A percentile compares a stretch with the other conserved stretches of the same genome.
Conservation (phyloP, 2,113 vertebrate genomes). For the Peromyscus leucopus region DNA sequence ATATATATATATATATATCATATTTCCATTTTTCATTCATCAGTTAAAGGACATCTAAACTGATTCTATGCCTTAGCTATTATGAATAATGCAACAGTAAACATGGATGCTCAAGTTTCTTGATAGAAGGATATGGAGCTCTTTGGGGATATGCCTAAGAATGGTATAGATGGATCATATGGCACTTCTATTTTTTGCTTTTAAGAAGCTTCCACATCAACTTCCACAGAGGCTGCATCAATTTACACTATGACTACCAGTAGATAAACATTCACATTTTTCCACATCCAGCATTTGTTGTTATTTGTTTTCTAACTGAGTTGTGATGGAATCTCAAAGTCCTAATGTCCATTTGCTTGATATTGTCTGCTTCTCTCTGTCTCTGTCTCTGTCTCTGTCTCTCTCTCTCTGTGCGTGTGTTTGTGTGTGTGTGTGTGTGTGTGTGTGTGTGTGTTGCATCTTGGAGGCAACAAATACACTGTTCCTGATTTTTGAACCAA, state of each 20-base stretch:
- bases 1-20: neutral
- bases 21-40: neutral
- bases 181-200: neutral
- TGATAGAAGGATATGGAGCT: neutral
- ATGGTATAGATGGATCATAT: neutral
- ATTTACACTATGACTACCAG: neutral
- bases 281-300: neutral
- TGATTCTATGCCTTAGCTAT: neutral
- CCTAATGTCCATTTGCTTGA: neutral
- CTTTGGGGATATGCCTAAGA: neutral
- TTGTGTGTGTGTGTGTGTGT: neutral
- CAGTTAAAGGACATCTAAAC: neutral
- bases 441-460: neutral
- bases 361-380: neutral
- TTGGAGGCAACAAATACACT: neutral
- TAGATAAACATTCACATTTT: neutral
- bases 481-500: neutral
- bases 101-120: neutral
- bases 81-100: neutral
- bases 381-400: too few species aligned
- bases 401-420: neutral
- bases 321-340: neutral
- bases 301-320: neutral
- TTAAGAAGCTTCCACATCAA: neutral
- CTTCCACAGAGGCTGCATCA: neutral